These are phyloP conservation scores for Rhingia campestris DNA, from an alignment of 2,888 invertebrate species.

Conservation along the genomic window DNA sequence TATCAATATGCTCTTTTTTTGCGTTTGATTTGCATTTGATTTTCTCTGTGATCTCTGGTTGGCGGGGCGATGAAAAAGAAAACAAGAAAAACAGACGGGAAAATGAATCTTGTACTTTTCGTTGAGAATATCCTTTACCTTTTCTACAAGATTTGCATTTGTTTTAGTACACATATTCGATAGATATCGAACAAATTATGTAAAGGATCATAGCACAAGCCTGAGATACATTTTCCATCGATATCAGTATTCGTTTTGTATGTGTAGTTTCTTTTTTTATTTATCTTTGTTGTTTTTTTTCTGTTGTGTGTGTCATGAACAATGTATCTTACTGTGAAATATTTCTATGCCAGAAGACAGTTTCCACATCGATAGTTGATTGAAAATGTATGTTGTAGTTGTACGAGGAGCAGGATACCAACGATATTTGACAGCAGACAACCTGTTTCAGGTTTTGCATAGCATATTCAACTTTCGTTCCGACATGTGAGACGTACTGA, in stretches of 20 bases:
- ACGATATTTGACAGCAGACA: constrained; percentile 37
- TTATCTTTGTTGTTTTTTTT: background rate
- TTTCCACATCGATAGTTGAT: constrained; percentile 69
- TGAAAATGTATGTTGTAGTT: constrained; percentile 53
- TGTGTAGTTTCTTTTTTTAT: background rate
- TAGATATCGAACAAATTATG: constrained; percentile 57
- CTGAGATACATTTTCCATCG: constrained; percentile 47
- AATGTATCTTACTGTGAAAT: constrained; percentile 56
- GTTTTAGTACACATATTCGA: constrained; percentile 44
- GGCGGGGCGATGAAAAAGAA: constrained; percentile 4
- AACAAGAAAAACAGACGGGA: background rate
- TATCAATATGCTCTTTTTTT: constrained; percentile 66
- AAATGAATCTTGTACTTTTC: constrained; percentile 1
- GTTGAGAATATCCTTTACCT: constrained; percentile 31
- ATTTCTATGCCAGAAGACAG: constrained; percentile 65
- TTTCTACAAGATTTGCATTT: constrained; percentile 61
- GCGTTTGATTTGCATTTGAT: constrained; percentile 68
- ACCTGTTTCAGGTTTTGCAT: constrained; percentile 56
- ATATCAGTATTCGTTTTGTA: background rate
- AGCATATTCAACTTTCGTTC: background rate
- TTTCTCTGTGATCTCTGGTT: constrained; percentile 41
- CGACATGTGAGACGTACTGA: background rate
- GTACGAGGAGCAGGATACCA: constrained; percentile 6
- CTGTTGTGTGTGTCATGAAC: constrained; percentile 29
- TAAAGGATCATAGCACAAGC: constrained; percentile 54